Percentiles rank a stretch among this genome's conserved stretches.
phyloP scores from a whole-genome alignment of 2,113 vertebrate species.

The Megaleporinus macrocephalus region DNA sequence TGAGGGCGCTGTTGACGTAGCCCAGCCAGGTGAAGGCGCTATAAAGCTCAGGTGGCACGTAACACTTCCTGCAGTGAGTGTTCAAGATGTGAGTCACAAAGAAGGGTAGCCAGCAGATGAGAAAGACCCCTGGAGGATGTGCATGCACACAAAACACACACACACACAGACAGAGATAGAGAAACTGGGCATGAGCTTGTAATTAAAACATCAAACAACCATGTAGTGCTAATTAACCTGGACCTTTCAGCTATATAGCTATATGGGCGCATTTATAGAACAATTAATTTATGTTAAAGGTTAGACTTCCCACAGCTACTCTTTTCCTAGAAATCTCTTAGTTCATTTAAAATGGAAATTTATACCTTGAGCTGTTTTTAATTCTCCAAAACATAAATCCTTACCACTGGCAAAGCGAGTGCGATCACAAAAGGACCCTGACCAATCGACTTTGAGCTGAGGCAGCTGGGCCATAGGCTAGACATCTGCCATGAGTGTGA shows the following conservation, averaged over 20 bases:
- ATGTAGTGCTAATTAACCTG: slow-evolving; percentile 22
- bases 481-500: slow-evolving; percentile 33
- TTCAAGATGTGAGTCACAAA: slow-evolving; percentile 94
- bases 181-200: slow-evolving; percentile 23
- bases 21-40: slow-evolving; percentile 93
- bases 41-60: slow-evolving; percentile 85
- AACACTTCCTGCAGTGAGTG: slow-evolving; percentile 87
- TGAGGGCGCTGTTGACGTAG: slow-evolving; percentile 92
- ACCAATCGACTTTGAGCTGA: slow-evolving; percentile 19
- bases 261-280: background rate
- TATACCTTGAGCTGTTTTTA: background rate
- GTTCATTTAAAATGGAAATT: background rate
- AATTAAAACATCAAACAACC: slow-evolving; percentile 40
- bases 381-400: background rate
- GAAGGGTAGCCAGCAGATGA: slow-evolving; percentile 96
- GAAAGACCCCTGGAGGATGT: slow-evolving; percentile 83
- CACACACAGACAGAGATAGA: slow-evolving; percentile 29
- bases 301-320: background rate
- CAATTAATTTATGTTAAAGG: background rate
- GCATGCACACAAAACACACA: slow-evolving; percentile 25
- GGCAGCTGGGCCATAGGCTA: slow-evolving; percentile 20
- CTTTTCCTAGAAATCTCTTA: background rate
- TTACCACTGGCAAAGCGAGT: background rate
- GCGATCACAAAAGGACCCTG: slow-evolving; percentile 26
- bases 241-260: background rate